Evolutionary conservation across 2,888 invertebrate species (phyloP).

Genomic region (Cenopis cana): DNA sequence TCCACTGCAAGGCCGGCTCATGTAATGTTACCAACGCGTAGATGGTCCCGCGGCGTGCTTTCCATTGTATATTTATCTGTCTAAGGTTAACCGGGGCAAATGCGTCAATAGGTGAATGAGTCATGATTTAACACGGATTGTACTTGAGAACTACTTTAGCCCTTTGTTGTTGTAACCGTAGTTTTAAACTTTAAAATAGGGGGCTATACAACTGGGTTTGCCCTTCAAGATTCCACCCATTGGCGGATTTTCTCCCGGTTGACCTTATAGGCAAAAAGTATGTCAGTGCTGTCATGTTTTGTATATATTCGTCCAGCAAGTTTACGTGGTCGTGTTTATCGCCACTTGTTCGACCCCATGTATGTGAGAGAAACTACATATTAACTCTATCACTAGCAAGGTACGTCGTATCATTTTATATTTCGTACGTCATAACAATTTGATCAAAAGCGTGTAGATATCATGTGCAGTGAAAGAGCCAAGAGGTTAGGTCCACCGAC

Average conservation of each 20-base stretch:
- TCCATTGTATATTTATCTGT: conserved; percentile 17
- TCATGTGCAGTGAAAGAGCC: not conserved
- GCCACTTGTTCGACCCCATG: not conserved
- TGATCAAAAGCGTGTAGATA: not conserved
- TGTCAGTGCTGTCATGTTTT: not conserved
- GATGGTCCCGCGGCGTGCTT: conserved; percentile 41
- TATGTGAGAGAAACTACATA: not conserved
- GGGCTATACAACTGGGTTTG: too few relatives aligned
- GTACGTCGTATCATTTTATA: not conserved
- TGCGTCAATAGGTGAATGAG: too few relatives aligned
- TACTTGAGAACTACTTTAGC: too few relatives aligned
- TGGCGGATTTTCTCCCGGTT: too few relatives aligned
- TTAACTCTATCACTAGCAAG: not conserved
- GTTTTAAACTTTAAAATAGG: too few relatives aligned
- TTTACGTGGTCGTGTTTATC: not conserved
- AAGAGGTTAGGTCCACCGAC: not conserved
- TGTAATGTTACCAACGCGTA: conserved; percentile 58
- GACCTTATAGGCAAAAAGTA: not conserved
- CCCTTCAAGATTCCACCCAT: too few relatives aligned
- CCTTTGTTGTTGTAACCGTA: too few relatives aligned
- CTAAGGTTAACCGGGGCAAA: too few relatives aligned
- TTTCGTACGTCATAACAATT: not conserved
- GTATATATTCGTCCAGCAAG: not conserved
- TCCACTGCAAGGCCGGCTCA: conserved; percentile 40
- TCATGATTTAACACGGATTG: too few relatives aligned